Evolutionary conservation across 2,888 invertebrate species (phyloP).

Genomic region (Ephialtes manifestator): DNA sequence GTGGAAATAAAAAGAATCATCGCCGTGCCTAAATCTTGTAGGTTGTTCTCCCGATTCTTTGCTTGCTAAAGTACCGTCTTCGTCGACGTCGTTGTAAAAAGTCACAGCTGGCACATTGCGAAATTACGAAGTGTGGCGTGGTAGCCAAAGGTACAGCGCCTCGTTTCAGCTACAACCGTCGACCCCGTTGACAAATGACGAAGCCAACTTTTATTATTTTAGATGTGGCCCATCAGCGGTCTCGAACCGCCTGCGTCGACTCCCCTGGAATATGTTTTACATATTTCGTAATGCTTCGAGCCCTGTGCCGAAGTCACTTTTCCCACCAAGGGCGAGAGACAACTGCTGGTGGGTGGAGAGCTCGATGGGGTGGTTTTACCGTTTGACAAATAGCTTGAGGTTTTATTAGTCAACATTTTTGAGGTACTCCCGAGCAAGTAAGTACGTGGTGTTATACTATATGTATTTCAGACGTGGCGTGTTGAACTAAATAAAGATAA

Average conservation of each 20-base stretch:
- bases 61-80: constrained; percentile 50
- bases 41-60: constrained; percentile 59
- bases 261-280: constrained; percentile 82
- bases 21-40: constrained; percentile 49
- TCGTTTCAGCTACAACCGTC: constrained; percentile 49
- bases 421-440: constrained; percentile 76
- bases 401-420: constrained; percentile 84
- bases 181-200: constrained; percentile 84
- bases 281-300: constrained; percentile 75
- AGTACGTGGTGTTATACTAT: constrained; percentile 41
- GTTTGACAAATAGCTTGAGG: constrained; percentile 84
- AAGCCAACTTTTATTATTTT: constrained; percentile 86
- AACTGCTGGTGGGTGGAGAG: constrained; percentile 24
- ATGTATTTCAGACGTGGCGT: constrained; percentile 7
- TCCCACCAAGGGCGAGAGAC: constrained; percentile 14
- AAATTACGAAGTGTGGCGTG: constrained; percentile 79
- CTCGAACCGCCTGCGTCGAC: constrained; percentile 37
- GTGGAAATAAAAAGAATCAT: constrained; percentile 35
- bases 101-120: constrained; percentile 80
- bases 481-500: constrained; percentile 61
- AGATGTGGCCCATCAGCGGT: constrained; percentile 83
- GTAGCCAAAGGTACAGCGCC: constrained; percentile 67
- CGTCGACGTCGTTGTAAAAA: constrained; percentile 64
- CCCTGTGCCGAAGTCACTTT: constrained; percentile 32
- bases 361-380: constrained; percentile 64